Base-by-base conservation (phyloP, 2,888 invertebrate species). In the Polymixis flavicincta region DNA sequence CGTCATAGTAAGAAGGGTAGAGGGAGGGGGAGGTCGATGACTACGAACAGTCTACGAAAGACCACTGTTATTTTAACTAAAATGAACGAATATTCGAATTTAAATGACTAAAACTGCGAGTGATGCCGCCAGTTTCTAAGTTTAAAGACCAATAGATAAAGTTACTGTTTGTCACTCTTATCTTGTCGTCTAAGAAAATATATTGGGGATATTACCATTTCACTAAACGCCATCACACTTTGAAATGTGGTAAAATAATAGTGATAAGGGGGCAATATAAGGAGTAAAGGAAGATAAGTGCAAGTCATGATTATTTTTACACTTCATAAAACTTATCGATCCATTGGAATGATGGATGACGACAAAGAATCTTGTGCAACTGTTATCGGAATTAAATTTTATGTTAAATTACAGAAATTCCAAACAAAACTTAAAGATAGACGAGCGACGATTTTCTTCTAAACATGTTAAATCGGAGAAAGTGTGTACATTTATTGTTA, bases 1-100 rank as follows among this genome's bases (percentile, higher is more conserved):
- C 87, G 91, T 90, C 91, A 88, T 79, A 74, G 80, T 14, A 0
- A 28, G 22, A 73, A 57, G 65, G 60, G 32, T 11, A 52, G 42
- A 13, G 32, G 68, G 32, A 50, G 28, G 57, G 65, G 68, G 68
- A 72, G 83, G 76, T 82, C 74, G 72, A 50, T 83, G 69, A 80
- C 75, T 73, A 73, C 61, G 42, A 37, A 67, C 54, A 19, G 48
- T 61, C 25, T 68, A 32, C 50, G 14, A 64, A 57, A 13, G 32
- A 25, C 42, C 2, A n/a, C 17, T 59, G 69, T 28, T 70, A 71
- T 50, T 76, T 84, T 17, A 66, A 57, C 37, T 69, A 48, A 50
- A 57, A n/a, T n/a, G 17, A 50, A 50, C 19, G 17, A 50, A 19
- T 50, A 54, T 70, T 64, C 11, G 32, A 2, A 54, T 8, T 25